Evolutionary conservation across 2,888 invertebrate genomes (phyloP).

Genomic region (Pollenia labialis): DNA sequence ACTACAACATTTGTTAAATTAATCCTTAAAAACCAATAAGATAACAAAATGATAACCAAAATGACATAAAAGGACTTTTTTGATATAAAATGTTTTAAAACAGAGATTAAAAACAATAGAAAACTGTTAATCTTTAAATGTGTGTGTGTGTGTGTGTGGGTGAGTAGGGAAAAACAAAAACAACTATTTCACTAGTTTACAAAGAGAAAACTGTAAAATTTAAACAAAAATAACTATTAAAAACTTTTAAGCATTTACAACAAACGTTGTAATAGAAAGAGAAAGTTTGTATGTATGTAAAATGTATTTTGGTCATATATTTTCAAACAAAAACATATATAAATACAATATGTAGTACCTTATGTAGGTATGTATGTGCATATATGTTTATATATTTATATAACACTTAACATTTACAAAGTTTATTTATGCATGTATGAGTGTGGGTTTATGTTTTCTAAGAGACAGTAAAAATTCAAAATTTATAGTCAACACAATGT

Average conservation of each 20-base stretch:
- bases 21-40: slow-evolving; percentile 42
- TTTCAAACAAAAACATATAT: not conserved
- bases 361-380: not conserved
- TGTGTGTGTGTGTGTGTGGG: not conserved
- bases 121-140: not conserved
- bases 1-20: slow-evolving; percentile 57
- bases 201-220: slow-evolving; percentile 27
- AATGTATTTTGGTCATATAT: slow-evolving; percentile 11
- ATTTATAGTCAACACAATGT: slow-evolving; percentile 57
- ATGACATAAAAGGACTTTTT: slow-evolving; percentile 39
- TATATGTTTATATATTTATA: not conserved
- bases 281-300: slow-evolving; percentile 40
- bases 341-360: not conserved
- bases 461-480: slow-evolving; percentile 49
- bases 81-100: slow-evolving; percentile 44
- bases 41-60: slow-evolving; percentile 35
- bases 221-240: not conserved
- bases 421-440: not conserved
- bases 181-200: not conserved
- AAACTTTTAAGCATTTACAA: slow-evolving; percentile 31
- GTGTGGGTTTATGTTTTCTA: not conserved
- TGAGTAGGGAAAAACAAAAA: not conserved
- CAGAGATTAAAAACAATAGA: slow-evolving; percentile 60
- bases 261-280: slow-evolving; percentile 27
- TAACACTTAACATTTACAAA: not conserved